Base-by-base conservation (phyloP, 64 coral and sea anemone genomes). In the Orbicella faveolata region DNA sequence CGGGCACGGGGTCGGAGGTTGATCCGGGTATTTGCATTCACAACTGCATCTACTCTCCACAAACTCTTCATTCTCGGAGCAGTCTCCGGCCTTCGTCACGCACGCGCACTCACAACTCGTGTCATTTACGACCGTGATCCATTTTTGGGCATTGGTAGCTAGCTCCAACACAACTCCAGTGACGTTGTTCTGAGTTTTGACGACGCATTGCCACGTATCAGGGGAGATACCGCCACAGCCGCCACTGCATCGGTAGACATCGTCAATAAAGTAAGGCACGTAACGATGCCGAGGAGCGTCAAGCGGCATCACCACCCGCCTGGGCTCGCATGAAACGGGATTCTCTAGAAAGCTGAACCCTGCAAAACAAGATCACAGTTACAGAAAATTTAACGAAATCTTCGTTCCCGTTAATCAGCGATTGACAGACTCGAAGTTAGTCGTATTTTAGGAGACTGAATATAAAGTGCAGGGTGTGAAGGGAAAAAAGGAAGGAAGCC, bases 181-280 rank as follows among this genome's bases (percentile, higher is more conserved):
- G 4, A 92, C 72, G 2, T 64, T 79, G 15, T 87, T 67, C 41
- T 36, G 36, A 0, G 72, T 21, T 7, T 37, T 61, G 1, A 87
- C 78, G 34, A 7, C 23, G 61, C 92, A 93, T 16, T 72, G 76
- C 17, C 77, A 78, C 3, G 81, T 51, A 20, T 61, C 34, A 17
- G 92, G 92, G 2, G 73, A 82, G 34, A 66, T 11, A 19, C 68
- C 55, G 1, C 63, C 80, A 62, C 92, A 93, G 9, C 75, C 73
- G 0, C 92, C 92, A 51, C 68, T 70, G 48, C 92, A 93, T 18
- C 87, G 87, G 76, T 89, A 78, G 19, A 88, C 86, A 14, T 82
- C 30, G 21, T 82, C 30, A 23, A 89, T 77, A 44, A 93, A 93
- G 52, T 63, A 88, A 8, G 92, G 92, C 39, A 34, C 83, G 70